These are phyloP conservation scores for Conus ventricosus DNA, from an alignment of 1,140 invertebrate genomes.

Conservation along the genomic window DNA sequence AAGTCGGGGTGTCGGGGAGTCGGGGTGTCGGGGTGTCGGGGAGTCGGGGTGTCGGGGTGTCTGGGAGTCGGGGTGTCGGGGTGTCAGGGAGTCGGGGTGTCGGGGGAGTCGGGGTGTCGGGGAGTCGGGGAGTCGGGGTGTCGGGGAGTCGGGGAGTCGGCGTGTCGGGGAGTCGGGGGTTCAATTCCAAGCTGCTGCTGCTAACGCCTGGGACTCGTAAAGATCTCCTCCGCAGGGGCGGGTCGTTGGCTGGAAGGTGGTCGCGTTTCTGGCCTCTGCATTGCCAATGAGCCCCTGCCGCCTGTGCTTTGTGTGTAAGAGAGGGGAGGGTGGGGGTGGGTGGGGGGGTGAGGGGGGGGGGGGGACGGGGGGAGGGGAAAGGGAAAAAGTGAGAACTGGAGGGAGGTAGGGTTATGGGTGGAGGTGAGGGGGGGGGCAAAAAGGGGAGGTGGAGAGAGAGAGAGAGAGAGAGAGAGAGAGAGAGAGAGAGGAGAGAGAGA, in stretches of 20 bases:
- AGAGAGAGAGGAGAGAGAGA: neutral
- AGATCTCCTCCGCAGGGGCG: neutral
- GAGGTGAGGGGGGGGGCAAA: neutral
- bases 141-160: too few relatives aligned
- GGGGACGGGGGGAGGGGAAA: neutral
- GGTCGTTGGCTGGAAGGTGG: neutral
- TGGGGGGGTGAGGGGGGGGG: too few relatives aligned
- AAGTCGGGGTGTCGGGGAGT: neutral
- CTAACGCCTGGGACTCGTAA: neutral
- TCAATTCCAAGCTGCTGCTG: neutral
- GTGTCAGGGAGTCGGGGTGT: too few relatives aligned
- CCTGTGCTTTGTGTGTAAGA: neutral
- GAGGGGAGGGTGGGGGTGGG: neutral
- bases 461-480: neutral
- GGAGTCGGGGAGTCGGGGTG: too few relatives aligned
- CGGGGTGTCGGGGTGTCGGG: too few relatives aligned
- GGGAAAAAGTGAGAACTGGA: neutral
- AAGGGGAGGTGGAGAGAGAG: too few relatives aligned
- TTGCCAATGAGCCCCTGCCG: neutral
- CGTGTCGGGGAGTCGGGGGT: too few relatives aligned
- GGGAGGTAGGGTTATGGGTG: neutral
- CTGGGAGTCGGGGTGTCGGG: too few relatives aligned
- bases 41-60: too few relatives aligned
- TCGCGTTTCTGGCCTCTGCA: neutral
- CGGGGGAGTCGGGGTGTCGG: too few relatives aligned